phyloP scores from a whole-genome alignment of 2,797 vertebrate genomes.

The Hemibagrus guttatus region DNA sequence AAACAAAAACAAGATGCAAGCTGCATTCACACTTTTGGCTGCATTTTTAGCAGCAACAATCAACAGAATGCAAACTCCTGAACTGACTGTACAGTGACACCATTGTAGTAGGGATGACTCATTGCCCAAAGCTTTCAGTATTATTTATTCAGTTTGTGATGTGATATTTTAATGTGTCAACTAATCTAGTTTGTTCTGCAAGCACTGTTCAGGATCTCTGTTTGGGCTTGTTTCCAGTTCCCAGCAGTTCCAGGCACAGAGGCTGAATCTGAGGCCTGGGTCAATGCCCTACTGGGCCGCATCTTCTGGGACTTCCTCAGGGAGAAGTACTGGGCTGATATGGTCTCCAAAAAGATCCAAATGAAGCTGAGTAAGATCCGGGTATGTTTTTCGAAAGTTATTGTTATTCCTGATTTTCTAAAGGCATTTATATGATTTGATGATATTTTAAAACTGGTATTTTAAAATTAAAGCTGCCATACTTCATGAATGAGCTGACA shows the following conservation, averaged over 20 bases:
- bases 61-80: too few relatives aligned
- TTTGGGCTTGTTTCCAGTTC: constrained; percentile 71
- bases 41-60: too few relatives aligned
- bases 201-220: background rate
- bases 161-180: background rate
- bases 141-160: background rate
- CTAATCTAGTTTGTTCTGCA: background rate
- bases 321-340: constrained; percentile 94
- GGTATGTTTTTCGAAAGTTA: constrained; percentile 70
- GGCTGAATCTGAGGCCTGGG: constrained; percentile 88
- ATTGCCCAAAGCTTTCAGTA: background rate
- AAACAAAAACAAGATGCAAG: too few relatives aligned
- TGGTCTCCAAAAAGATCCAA: constrained; percentile 98
- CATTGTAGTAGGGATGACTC: background rate
- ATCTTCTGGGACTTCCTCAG: constrained; percentile 98
- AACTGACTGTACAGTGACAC: background rate
- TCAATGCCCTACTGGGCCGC: constrained; percentile 92
- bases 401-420: background rate
- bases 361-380: constrained; percentile 99
- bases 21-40: too few relatives aligned
- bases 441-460: constrained; percentile 2
- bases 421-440: background rate
- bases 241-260: constrained; percentile 70
- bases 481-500: constrained; percentile 98
- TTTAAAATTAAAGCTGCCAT: constrained; percentile 83